Evolutionary conservation across 2,113 vertebrate genomes (phyloP), one percentile per base, ranked within the genome.

Genomic region (Desmodus rotundus): DNA sequence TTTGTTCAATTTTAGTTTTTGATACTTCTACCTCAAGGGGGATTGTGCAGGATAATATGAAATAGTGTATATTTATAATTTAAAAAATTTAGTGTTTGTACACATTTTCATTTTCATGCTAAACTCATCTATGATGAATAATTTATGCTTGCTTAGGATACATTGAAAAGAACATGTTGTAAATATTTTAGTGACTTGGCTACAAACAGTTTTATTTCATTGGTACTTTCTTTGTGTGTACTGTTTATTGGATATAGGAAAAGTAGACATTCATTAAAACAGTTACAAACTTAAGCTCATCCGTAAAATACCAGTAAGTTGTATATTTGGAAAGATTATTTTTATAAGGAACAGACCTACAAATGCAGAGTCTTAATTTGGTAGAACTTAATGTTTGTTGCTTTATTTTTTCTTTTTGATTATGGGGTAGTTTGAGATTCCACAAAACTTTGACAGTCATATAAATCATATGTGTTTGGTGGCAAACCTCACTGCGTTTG

Each of bases 341-440:
- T 58, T 28, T 70, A 61, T 77, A 85, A 85, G 43, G 16, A 70
- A 58, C 61, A 63, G 58, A 88, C 22, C 15, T 72, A 1, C 9
- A 41, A 77, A 33, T 43, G 1, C 4, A 72, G 52, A 47, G 56
- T 73, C 73, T 82, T 86, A 26, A 41, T 96, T 86, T 91, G 24
- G 28, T 87, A 52, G 73, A 50, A 76, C 1, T 89, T 56, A 63
- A 14, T 73, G 41, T 72, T 87, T 77, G 41, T 85, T 24, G 0
- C 61, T 68, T 65, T 58, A 58, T 20, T 72, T 65, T 54, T 73
- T 7, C 33, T 87, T 93, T 93, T 36, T 95, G 95, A 76, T 83
- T 89, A 74, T n/a, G 68, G 22, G 28, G 91, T 72, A 56, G 33
- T 74, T 93, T 97, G 89, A 93, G 52, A 97, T 95, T 95, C 54